These are phyloP conservation scores for Ochropleura plecta DNA, from an alignment of 2,888 invertebrate genomes.

Conservation along the genomic window DNA sequence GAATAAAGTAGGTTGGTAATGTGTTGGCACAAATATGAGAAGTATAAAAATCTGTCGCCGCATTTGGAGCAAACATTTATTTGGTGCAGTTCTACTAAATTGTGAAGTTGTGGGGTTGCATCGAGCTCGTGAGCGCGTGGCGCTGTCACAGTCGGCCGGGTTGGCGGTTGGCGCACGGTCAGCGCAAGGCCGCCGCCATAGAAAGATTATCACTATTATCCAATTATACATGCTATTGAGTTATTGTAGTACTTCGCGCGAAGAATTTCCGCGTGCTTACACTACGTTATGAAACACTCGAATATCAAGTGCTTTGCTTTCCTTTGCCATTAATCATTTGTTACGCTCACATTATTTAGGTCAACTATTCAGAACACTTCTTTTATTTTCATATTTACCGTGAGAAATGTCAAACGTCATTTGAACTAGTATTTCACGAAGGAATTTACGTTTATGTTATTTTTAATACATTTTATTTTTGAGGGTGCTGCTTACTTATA, in stretches of 20 bases:
- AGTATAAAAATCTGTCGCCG: constrained; percentile 63
- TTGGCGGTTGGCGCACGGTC: constrained; percentile 67
- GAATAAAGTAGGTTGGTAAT: constrained; percentile 70
- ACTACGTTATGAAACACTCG: constrained; percentile 68
- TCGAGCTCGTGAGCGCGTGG: constrained; percentile 17
- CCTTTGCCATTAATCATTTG: constrained; percentile 59
- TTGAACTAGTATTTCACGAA: constrained; percentile 35
- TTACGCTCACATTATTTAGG: constrained; percentile 55
- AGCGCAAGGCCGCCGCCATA: constrained; percentile 79
- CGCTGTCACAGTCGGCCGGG: constrained; percentile 58
- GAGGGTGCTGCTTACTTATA: constrained; percentile 20
- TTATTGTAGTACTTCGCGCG: constrained; percentile 78
- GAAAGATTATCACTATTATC: constrained; percentile 85
- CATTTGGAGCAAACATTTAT: constrained; percentile 70
- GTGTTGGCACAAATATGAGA: constrained; percentile 67
- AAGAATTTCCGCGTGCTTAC: constrained; percentile 68
- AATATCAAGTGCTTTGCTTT: constrained; percentile 62
- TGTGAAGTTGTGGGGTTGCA: constrained; percentile 37
- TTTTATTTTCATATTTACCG: constrained; percentile 57
- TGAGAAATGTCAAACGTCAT: constrained; percentile 52
- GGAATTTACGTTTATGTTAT: constrained; percentile 39
- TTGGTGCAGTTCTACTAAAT: constrained; percentile 56
- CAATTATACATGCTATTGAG: constrained; percentile 84
- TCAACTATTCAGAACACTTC: constrained; percentile 59
- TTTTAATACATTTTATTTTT: constrained; percentile 33